Evolutionary conservation across 2,797 vertebrate species (phyloP).

Genomic region (Scleropages formosus): DNA sequence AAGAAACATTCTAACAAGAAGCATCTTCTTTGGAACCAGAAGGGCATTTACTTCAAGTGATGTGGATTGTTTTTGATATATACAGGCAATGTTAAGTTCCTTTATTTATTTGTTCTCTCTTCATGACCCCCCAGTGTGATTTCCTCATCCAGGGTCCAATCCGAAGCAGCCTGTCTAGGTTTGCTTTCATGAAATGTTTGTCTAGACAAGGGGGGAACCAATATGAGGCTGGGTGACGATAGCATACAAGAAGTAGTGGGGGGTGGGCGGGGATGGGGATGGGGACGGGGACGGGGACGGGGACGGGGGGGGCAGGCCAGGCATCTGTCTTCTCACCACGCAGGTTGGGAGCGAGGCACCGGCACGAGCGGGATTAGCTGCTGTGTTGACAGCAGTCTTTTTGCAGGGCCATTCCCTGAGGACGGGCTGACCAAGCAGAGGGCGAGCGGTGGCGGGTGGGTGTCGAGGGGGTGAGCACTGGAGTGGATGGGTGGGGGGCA

Average conservation of each 20-base stretch:
- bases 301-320: not conserved
- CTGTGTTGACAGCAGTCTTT: conserved; percentile 35
- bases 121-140: not conserved
- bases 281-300: not conserved
- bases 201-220: not conserved
- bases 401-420: conserved; percentile 14
- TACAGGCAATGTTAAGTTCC: not conserved
- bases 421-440: conserved; percentile 32
- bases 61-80: not conserved
- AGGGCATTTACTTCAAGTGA: not conserved
- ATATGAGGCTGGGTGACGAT: not conserved
- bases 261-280: not conserved
- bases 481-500: conserved; percentile 25
- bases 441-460: too few relatives aligned
- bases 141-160: not conserved
- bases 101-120: not conserved
- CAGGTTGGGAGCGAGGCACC: not conserved
- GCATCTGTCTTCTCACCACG: not conserved
- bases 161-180: too few relatives aligned
- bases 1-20: not conserved
- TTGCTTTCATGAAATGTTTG: not conserved
- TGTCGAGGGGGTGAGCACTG: conserved; percentile 27
- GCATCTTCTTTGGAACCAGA: not conserved
- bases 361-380: conserved; percentile 22
- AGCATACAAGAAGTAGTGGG: not conserved